These are phyloP conservation scores for Drosophila setosimentum DNA, from an alignment of 2,888 invertebrate species.

Conservation along the genomic window DNA sequence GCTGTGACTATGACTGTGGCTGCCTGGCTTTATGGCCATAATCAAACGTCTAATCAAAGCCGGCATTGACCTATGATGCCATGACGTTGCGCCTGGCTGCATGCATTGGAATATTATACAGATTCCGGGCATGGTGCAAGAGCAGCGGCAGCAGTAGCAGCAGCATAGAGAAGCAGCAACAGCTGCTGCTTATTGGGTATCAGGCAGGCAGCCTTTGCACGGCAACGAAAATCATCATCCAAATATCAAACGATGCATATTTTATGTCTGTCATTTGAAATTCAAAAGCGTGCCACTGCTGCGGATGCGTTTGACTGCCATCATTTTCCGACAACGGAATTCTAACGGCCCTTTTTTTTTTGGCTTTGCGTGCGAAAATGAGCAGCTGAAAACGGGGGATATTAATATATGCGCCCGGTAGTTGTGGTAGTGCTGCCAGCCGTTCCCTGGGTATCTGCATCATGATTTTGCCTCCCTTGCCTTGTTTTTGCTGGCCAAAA, in stretches of 20 bases:
- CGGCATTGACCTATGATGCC: slow-evolving; percentile 52
- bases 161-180: slow-evolving; percentile 11
- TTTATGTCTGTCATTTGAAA: slow-evolving; percentile 77
- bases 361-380: slow-evolving; percentile 63
- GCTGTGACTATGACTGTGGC: slow-evolving; percentile 12
- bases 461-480: slow-evolving; percentile 21
- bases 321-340: slow-evolving; percentile 26
- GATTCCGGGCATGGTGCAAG: slow-evolving; percentile 32
- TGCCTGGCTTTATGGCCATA: slow-evolving; percentile 49
- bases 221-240: slow-evolving; percentile 48
- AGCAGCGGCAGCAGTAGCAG: slow-evolving; percentile 9
- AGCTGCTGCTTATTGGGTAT: slow-evolving; percentile 28
- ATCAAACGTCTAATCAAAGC: slow-evolving; percentile 70
- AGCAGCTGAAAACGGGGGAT: slow-evolving; percentile 54
- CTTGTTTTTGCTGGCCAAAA: slow-evolving; percentile 19
- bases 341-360: slow-evolving; percentile 19
- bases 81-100: slow-evolving; percentile 47
- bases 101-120: slow-evolving; percentile 55
- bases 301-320: slow-evolving; percentile 47
- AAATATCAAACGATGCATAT: slow-evolving; percentile 76
- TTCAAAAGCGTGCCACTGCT: slow-evolving; percentile 66
- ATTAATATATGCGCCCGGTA: slow-evolving; percentile 62
- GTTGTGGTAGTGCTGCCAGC: slow-evolving; percentile 1
- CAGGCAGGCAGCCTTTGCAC: slow-evolving; percentile 13
- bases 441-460: slow-evolving; percentile 4